Evolutionary conservation across 2,113 vertebrate genomes (phyloP).

Genomic region (Silurus glanis): DNA sequence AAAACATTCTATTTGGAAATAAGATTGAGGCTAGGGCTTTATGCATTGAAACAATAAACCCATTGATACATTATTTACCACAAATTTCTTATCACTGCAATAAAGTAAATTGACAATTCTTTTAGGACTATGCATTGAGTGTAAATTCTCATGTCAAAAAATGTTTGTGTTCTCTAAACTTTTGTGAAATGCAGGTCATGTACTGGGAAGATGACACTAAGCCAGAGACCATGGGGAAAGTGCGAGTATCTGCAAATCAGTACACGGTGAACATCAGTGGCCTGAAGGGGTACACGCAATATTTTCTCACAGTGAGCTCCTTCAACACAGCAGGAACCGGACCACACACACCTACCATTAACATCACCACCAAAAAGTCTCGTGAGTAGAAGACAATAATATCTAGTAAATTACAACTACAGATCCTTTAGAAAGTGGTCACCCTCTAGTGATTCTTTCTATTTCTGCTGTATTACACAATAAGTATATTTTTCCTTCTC

Average conservation of each 20-base stretch:
- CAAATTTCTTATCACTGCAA: conserved; percentile 15
- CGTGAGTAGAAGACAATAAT: conserved; percentile 72
- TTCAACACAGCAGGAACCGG: conserved; percentile 92
- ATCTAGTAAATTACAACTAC: too few relatives aligned
- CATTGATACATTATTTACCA: conserved; percentile 10
- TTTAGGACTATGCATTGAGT: neutral
- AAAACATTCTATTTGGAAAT: conserved; percentile 34
- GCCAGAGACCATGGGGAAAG: conserved; percentile 83
- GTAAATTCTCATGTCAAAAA: neutral
- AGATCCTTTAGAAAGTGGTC: neutral
- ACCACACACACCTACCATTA: conserved; percentile 86
- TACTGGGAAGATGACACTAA: conserved; percentile 90
- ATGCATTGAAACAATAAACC: neutral
- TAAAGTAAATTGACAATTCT: neutral
- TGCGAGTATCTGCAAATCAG: conserved; percentile 83
- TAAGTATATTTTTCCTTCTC: neutral
- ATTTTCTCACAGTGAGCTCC: conserved; percentile 86
- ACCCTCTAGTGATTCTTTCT: neutral
- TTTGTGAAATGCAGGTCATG: conserved; percentile 73
- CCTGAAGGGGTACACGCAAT: conserved; percentile 81
- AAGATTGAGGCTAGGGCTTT: conserved; percentile 19
- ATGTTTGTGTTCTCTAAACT: conserved; percentile 21
- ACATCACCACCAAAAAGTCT: conserved; percentile 92
- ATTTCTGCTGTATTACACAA: neutral
- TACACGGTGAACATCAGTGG: conserved; percentile 81